Conservation (phyloP, 2,797 vertebrate genomes). For the Arnoldichthys spilopterus region DNA sequence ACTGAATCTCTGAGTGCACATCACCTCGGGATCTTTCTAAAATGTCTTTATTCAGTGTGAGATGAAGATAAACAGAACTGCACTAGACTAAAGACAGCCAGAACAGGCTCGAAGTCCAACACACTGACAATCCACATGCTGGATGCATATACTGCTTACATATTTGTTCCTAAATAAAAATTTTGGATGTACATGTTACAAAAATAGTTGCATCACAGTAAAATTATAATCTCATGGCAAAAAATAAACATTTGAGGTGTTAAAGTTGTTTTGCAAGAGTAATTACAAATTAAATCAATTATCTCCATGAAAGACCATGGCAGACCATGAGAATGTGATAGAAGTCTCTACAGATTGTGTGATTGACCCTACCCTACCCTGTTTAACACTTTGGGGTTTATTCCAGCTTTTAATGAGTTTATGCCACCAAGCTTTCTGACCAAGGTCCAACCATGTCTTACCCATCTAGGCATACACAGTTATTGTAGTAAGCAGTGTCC, state of each 20-base stretch:
- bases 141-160: constrained; percentile 44
- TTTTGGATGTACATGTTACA: constrained; percentile 69
- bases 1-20: constrained; percentile 16
- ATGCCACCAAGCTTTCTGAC: constrained; percentile 49
- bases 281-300: constrained; percentile 52
- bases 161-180: constrained; percentile 53
- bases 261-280: constrained; percentile 50
- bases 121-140: constrained; percentile 54
- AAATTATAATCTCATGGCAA: constrained; percentile 75
- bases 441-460: constrained; percentile 47
- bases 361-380: constrained; percentile 56
- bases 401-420: constrained; percentile 38
- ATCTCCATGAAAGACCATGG: constrained; percentile 50
- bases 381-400: constrained; percentile 55
- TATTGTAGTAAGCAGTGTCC: constrained; percentile 48
- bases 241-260: constrained; percentile 62
- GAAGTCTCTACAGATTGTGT: constrained; percentile 48
- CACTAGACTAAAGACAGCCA: constrained; percentile 56
- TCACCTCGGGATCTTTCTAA: constrained; percentile 63
- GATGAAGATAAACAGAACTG: constrained; percentile 66
- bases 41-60: constrained; percentile 78
- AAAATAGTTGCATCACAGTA: constrained; percentile 80
- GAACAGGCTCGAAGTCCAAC: constrained; percentile 39
- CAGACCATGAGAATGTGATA: constrained; percentile 46
- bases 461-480: constrained; percentile 47